Evolutionary conservation across 2,797 vertebrate genomes (phyloP).

Genomic region (Sebastes matsubarae): DNA sequence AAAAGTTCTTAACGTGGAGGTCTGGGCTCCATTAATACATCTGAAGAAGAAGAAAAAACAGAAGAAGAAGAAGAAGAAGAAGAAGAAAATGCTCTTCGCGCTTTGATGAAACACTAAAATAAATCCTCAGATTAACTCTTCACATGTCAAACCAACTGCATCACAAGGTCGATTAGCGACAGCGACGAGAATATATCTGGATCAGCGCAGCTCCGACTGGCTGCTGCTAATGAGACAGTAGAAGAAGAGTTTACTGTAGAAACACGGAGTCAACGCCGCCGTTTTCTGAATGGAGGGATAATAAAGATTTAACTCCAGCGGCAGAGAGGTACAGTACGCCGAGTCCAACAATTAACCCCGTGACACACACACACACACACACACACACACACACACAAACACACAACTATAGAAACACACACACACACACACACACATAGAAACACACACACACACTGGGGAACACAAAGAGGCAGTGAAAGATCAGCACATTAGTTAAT

Average conservation of each 20-base stretch:
- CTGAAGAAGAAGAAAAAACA: not conserved
- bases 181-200: not conserved
- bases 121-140: conserved; percentile 3
- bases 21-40: not conserved
- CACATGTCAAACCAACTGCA: not conserved
- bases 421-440: not conserved
- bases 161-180: not conserved
- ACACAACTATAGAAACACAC: conserved; percentile 2
- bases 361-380: conserved; percentile 38
- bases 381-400: conserved; percentile 19
- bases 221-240: not conserved
- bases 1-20: not conserved
- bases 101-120: not conserved
- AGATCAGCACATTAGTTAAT: conserved; percentile 77
- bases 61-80: not conserved
- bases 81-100: not conserved
- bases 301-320: conserved; percentile 26
- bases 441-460: not conserved
- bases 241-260: not conserved
- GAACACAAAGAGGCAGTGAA: conserved; percentile 66
- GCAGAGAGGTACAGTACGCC: conserved; percentile 21
- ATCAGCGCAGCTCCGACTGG: not conserved
- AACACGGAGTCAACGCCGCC: not conserved
- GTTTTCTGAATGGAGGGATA: not conserved
- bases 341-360: conserved; percentile 57